Evolutionary conservation across 2,888 invertebrate genomes (phyloP).

Genomic region (Galerucella calmariensis): DNA sequence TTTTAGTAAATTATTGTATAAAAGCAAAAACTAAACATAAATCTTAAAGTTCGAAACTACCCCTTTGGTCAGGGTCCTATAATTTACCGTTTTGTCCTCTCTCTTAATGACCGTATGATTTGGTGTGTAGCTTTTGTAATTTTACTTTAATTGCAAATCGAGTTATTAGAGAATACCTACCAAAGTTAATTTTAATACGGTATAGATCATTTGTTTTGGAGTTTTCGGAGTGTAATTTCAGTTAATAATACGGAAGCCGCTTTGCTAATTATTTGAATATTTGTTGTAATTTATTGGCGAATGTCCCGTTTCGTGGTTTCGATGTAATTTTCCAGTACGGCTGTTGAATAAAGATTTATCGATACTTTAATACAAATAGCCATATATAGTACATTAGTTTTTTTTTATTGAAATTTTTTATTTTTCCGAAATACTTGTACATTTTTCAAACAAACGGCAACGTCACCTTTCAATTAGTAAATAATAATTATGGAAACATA

Average conservation of each 20-base stretch:
- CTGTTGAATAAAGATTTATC: no score
- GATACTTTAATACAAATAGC: no score
- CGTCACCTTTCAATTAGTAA: no score
- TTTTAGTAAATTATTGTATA: neutral
- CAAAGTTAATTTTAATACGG: slow-evolving; percentile 46
- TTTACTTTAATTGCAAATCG: slow-evolving; percentile 47
- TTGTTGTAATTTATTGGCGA: slow-evolving; percentile 39
- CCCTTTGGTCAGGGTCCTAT: slow-evolving; percentile 31
- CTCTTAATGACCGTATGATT: slow-evolving; percentile 46
- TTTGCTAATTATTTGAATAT: slow-evolving; percentile 42
- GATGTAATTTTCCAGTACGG: no score
- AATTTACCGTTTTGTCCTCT: slow-evolving; percentile 43
- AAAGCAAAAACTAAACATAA: slow-evolving; percentile 17
- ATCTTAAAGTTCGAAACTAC: slow-evolving; percentile 38
- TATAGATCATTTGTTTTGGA: slow-evolving; percentile 43
- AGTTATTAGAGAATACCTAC: slow-evolving; percentile 45
- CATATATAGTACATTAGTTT: no score
- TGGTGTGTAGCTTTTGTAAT: slow-evolving; percentile 44
- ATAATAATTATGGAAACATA: no score
- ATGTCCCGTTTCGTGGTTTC: slow-evolving; percentile 5
- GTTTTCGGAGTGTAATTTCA: slow-evolving; percentile 25
- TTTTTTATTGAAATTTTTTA: no score
- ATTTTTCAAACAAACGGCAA: no score
- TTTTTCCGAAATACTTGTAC: no score
- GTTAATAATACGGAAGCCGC: slow-evolving; percentile 22